Evolutionary conservation across 2,797 vertebrate genomes (phyloP).

Genomic region (Epinephelus awoara): DNA sequence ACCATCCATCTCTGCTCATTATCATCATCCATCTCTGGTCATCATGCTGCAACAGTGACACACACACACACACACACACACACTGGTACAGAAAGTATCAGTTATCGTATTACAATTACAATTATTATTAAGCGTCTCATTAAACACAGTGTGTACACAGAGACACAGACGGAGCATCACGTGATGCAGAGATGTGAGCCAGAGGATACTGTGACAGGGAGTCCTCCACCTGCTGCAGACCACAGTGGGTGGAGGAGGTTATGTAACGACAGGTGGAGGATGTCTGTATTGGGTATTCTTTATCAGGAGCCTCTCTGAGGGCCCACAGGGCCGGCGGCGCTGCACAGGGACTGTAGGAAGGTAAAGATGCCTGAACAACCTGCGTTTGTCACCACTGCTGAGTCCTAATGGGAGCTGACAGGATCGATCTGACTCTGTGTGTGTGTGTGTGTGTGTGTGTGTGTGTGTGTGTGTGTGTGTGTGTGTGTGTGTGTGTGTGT

Average conservation of each 20-base stretch:
- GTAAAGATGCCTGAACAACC: constrained; percentile 40
- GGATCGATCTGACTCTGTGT: constrained; percentile 71
- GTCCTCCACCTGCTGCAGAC: no score
- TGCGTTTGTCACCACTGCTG: constrained; percentile 64
- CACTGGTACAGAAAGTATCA: neutral
- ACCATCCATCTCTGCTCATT: constrained; percentile 17
- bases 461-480: constrained; percentile 36
- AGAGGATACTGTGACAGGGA: constrained; percentile 22
- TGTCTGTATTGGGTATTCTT: constrained; percentile 61
- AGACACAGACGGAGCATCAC: neutral
- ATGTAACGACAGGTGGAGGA: constrained; percentile 52
- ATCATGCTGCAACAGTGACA: neutral
- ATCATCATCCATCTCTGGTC: constrained; percentile 19
- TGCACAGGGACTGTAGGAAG: constrained; percentile 11
- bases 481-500: constrained; percentile 31
- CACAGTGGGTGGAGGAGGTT: constrained; percentile 29
- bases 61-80: neutral
- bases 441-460: constrained; percentile 30
- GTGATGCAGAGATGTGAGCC: constrained; percentile 25
- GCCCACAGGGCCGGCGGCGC: neutral
- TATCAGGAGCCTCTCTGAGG: constrained; percentile 33
- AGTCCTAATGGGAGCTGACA: constrained; percentile 75
- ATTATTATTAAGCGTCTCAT: neutral
- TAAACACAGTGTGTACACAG: constrained; percentile 17
- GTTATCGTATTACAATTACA: neutral